Conservation (phyloP, 2,888 invertebrate genomes). For the Steromphala cineraria region DNA sequence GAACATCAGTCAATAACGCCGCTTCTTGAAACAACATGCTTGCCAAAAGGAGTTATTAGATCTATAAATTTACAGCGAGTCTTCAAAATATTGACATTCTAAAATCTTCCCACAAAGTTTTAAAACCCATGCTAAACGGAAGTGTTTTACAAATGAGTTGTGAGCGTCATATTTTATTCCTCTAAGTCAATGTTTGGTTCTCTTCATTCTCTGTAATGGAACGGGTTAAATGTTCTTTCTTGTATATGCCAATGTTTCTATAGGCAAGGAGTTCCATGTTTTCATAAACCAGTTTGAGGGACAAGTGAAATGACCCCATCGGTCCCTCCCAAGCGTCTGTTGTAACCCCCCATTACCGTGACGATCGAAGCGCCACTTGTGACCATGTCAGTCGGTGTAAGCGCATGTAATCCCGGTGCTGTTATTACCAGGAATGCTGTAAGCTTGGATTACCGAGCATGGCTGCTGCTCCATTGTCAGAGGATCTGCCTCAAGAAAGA, state of each 20-base stretch:
- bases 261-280: too few species aligned
- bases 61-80: background rate
- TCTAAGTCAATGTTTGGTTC: background rate
- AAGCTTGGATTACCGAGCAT: background rate
- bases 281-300: too few species aligned
- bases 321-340: too few species aligned
- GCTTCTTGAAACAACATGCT: background rate
- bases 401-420: background rate
- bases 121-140: background rate
- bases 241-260: too few species aligned
- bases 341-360: too few species aligned
- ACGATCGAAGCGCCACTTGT: background rate
- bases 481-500: too few species aligned
- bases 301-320: too few species aligned
- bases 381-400: background rate
- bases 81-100: background rate
- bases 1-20: background rate
- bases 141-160: background rate
- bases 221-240: too few species aligned
- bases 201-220: too few species aligned
- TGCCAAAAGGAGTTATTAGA: background rate
- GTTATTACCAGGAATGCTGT: background rate
- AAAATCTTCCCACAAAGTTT: background rate
- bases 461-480: too few species aligned
- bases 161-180: background rate